A percentile compares a stretch with the other conserved stretches of the same genome.
phyloP scores from a whole-genome alignment of 2,113 vertebrate species.

The Pitta sordida region DNA sequence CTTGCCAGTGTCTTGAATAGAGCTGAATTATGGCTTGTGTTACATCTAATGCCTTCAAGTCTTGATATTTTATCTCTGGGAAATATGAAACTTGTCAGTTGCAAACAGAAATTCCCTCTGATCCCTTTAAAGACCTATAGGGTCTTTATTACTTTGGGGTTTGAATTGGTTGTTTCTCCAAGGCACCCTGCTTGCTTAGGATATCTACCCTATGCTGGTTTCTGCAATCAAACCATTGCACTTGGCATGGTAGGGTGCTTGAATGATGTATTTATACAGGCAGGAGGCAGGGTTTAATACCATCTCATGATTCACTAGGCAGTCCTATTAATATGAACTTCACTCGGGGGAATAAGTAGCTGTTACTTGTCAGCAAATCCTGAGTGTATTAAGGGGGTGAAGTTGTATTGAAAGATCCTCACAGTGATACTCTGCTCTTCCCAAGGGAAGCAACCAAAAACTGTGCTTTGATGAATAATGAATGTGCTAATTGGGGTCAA shows the following conservation, averaged over 20 bases:
- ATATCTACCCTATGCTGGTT: not conserved
- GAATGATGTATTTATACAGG: constrained; percentile 35
- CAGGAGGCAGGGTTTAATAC: constrained; percentile 43
- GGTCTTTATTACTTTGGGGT: not conserved
- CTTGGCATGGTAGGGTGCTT: not conserved
- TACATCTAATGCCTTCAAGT: not conserved
- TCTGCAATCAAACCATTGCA: constrained; percentile 4
- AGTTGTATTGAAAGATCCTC: constrained; percentile 27
- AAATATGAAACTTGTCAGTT: not conserved
- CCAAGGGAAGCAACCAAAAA: constrained; percentile 21
- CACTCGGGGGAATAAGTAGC: constrained; percentile 37
- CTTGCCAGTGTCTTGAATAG: not conserved
- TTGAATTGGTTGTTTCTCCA: not conserved
- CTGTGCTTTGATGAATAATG: constrained; percentile 40
- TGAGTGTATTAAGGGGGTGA: constrained; percentile 16
- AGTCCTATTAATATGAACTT: constrained; percentile 42
- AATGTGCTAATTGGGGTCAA: constrained; percentile 40
- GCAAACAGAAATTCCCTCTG: constrained; percentile 11
- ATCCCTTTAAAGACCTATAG: not conserved
- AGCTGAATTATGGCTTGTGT: not conserved
- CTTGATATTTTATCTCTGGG: constrained; percentile 1
- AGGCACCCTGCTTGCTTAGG: not conserved
- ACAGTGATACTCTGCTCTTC: constrained; percentile 1
- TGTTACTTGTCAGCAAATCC: constrained; percentile 47
- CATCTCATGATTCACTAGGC: constrained; percentile 26